These are phyloP conservation scores for Equus quagga DNA, from an alignment of 2,113 vertebrate species.

Conservation along the genomic window DNA sequence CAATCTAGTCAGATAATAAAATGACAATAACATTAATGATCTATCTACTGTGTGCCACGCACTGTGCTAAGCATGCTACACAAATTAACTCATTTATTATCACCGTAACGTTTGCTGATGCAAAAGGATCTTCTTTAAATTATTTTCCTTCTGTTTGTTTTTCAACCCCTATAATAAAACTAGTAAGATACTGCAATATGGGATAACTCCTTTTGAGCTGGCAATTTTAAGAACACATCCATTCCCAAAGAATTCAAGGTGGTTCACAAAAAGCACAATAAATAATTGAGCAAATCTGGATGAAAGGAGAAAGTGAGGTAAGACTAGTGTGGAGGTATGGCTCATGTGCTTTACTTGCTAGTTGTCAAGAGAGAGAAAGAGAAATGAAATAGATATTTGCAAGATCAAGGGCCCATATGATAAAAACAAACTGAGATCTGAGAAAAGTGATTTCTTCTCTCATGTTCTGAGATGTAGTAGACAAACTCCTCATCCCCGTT, in stretches of 20 bases:
- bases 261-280: background rate
- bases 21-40: background rate
- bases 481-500: background rate
- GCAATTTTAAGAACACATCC: background rate
- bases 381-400: background rate
- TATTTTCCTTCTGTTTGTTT: background rate
- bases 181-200: background rate
- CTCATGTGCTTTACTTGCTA: background rate
- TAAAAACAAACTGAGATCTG: background rate
- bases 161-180: background rate
- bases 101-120: background rate
- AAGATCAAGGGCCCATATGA: background rate
- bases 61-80: background rate
- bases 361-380: background rate
- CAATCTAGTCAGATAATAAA: background rate
- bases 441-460: background rate
- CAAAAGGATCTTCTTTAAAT: background rate
- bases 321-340: background rate
- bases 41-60: background rate
- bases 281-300: background rate
- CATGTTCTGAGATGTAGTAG: background rate
- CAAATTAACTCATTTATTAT: background rate
- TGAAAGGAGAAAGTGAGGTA: background rate
- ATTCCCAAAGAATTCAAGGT: background rate
- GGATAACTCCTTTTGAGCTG: background rate